Percentiles rank a stretch among this genome's conserved stretches.
phyloP scores from a whole-genome alignment of 2,888 invertebrate species.

The Rotaria sp. region DNA sequence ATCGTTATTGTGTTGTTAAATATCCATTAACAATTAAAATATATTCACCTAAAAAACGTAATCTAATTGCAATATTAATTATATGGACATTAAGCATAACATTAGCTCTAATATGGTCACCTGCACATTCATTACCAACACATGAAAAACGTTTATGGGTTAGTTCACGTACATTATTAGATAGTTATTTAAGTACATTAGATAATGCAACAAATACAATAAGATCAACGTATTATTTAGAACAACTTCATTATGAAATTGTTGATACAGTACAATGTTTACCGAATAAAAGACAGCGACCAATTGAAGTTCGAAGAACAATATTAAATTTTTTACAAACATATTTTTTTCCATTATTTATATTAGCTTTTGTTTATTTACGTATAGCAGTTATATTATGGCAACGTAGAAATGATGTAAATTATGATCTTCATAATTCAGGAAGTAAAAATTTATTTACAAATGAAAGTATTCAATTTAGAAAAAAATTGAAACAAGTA shows the following conservation, averaged over 20 bases:
- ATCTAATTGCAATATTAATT: background rate
- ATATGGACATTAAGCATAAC: background rate
- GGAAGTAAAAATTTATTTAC: background rate
- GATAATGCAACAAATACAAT: background rate
- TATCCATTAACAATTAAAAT: background rate
- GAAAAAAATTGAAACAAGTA: conserved; percentile 24
- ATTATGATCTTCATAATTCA: background rate
- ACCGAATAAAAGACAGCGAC: background rate
- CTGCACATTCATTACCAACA: background rate
- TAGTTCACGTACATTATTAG: background rate
- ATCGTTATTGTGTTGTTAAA: conserved; percentile 20
- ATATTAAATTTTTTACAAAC: conserved; percentile 9
- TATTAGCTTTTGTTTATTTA: conserved; percentile 9
- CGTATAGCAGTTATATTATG: background rate
- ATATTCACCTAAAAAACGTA: background rate
- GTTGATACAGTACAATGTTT: conserved; percentile 13
- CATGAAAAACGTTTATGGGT: conserved; percentile 10
- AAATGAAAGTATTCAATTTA: background rate
- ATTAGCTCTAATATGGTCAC: background rate
- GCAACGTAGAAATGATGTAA: background rate
- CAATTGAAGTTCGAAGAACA: background rate
- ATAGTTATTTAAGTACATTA: background rate
- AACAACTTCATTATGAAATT: background rate
- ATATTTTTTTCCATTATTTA: conserved; percentile 18
- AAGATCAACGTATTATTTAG: background rate